Evolutionary conservation across 2,113 vertebrate species (phyloP).

Genomic region (Hystrix brachyura): DNA sequence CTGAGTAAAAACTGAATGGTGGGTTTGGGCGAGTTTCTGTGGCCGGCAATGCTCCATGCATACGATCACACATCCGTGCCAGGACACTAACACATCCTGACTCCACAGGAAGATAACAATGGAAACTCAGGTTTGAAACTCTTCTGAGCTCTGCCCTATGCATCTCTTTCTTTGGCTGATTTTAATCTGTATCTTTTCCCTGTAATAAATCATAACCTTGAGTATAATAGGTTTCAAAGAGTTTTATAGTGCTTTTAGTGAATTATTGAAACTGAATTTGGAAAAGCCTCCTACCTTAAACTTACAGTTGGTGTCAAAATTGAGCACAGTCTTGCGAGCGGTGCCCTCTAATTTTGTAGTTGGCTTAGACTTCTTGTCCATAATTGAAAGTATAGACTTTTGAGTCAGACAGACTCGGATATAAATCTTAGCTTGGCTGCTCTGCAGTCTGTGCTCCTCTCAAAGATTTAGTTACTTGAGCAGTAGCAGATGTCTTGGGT

Average conservation of each 20-base stretch:
- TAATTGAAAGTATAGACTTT: constrained; percentile 31
- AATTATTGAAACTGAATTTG: not conserved
- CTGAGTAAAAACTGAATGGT: not conserved
- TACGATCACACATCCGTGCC: not conserved
- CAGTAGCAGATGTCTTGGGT: not conserved
- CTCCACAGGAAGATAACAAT: not conserved
- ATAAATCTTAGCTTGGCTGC: not conserved
- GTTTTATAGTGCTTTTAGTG: constrained; percentile 1
- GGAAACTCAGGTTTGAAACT: not conserved
- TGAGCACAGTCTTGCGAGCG: not conserved
- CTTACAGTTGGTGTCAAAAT: constrained; percentile 18
- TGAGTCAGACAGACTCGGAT: not conserved
- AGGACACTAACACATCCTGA: not conserved
- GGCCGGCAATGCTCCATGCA: not conserved
- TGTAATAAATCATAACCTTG: constrained; percentile 7
- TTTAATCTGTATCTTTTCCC: not conserved
- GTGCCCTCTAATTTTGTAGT: not conserved
- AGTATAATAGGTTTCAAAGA: constrained; percentile 30
- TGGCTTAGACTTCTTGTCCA: not conserved
- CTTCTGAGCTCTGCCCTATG: not conserved
- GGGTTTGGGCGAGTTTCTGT: not conserved
- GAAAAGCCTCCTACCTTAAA: not conserved
- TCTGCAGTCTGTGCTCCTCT: not conserved
- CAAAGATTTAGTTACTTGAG: not conserved
- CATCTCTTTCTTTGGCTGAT: not conserved